Base-by-base conservation (phyloP, 1,140 invertebrate genomes). In the Araneus ventricosus region DNA sequence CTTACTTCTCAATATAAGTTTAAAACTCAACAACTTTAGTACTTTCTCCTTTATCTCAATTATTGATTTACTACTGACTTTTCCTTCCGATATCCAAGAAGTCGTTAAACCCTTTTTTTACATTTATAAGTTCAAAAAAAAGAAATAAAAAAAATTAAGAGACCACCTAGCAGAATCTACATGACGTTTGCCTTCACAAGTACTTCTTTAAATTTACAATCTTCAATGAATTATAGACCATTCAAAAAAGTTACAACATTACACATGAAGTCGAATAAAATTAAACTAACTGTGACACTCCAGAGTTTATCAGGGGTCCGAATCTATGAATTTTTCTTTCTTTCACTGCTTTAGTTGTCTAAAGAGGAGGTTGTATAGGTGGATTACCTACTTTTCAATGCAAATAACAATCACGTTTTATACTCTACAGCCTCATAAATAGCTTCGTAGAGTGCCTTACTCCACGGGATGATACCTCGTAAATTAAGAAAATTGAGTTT, bases 371-470 rank as follows among this genome's bases (percentile, higher is more conserved):
- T 59, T 59, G 57, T 22, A 59, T 20, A 20, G 20, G 20, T 14
- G 14, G 63, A 20, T 20, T 34, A 75, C 14, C 59, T 20, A 34
- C n/a, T 20, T 75, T 5, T 14, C 27, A 22, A 75, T 37, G 30
- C 20, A 75, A 75, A 75, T 75, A 75, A 67, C 63, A 5, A 37
- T 75, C 70, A 75, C 70, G 70, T 75, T 75, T 75, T 34, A 75
- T 22, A 37, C 30, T 75, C 37, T 34, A 75, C 70, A 37, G 34
- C 14, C 17, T 34, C 70, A 75, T 75, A 75, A 75, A 75, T 75
- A 20, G 70, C 20, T 75, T 5, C 14, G 0, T 3, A 30, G 17
- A 17, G 30, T 30, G 30, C 30, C 17, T 34, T 20, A 30, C 70
- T 75, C 70, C 4, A 20, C 14, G 34, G 70, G 70, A 4, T 17